Evolutionary conservation across 2,797 vertebrate species (phyloP).

Genomic region (Holocentrus rufus): DNA sequence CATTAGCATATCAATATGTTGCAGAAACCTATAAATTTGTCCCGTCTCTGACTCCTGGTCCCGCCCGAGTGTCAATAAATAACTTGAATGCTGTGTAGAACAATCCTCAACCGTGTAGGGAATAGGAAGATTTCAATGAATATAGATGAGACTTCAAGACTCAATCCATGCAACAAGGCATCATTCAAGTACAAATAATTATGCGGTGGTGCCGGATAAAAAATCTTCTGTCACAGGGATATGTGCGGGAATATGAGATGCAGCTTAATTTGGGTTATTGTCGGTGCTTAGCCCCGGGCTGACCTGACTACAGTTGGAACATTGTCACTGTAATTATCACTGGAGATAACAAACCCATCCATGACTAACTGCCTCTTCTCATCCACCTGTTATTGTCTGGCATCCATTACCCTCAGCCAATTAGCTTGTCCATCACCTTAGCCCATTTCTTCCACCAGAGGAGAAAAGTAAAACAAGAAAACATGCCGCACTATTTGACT

Average conservation of each 20-base stretch:
- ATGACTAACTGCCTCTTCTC: constrained; percentile 63
- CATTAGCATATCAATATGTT: constrained; percentile 46
- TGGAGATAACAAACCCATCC: constrained; percentile 64
- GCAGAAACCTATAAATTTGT: constrained; percentile 44
- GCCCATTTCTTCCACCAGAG: constrained; percentile 19
- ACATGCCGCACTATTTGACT: constrained; percentile 21
- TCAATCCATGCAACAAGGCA: constrained; percentile 56
- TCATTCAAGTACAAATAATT: constrained; percentile 58
- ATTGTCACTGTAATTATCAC: constrained; percentile 72
- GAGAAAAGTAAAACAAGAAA: constrained; percentile 11
- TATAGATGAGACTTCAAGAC: constrained; percentile 71
- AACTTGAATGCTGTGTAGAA: constrained; percentile 42
- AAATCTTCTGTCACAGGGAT: constrained; percentile 47
- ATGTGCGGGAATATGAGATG: constrained; percentile 49
- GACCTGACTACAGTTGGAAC: constrained; percentile 69
- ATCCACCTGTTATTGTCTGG: constrained; percentile 69
- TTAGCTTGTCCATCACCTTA: constrained; percentile 59
- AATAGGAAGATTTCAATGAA: constrained; percentile 68
- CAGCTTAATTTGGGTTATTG: constrained; percentile 42
- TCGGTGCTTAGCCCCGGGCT: constrained; percentile 59
- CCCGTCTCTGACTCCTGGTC: constrained; percentile 32
- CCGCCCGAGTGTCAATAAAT: constrained; percentile 57
- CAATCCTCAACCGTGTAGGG: constrained; percentile 53
- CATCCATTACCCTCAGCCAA: constrained; percentile 64
- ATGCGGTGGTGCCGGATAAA: constrained; percentile 50